Base-by-base conservation (phyloP, 2,113 vertebrate species). In the Scomber scombrus region DNA sequence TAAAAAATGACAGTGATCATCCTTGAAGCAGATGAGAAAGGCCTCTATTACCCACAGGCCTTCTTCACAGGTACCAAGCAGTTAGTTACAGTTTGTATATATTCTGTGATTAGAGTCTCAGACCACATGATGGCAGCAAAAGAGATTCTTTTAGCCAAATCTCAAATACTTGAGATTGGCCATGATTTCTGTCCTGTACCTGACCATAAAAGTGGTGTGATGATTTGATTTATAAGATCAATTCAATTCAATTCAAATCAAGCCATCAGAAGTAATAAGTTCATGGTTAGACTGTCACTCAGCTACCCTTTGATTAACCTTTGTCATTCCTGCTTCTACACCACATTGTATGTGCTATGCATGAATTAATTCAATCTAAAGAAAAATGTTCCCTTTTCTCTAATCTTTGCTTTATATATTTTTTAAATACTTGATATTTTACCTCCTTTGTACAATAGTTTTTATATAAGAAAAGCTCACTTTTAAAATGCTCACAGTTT, bases 61-160 rank as follows among this genome's bases (percentile, higher is more conserved):
- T 43, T 78, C 5, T 14, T 51, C 62, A 19, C 49, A 55, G 31
- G 46, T 64, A 52, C 61, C 1, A 8, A 65, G 16, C 4, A 2
- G 21, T 29, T 15, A 57, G 50, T 51, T 34, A 46, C 52, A 50
- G 18, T 11, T 46, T 75, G 46, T 40, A 31, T n/a, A 11, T 71
- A 12, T 58, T 60, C 63, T 90, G 91, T 82, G 56, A 85, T 81
- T 87, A 71, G 63, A 66, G 40, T 23, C 7, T 83, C 15, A 31
- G 54, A 84, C 90, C 89, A 92, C 89, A 89, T 84, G 89, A 88
- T 89, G 89, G 89, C 89, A 93, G 90, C 90, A 93, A 47, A 88
- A 85, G 18, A 79, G 78, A 84, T 81, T 78, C 69, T 84, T 67
- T 15, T 13, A 60, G 15, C 14, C 55, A 80, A 78, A 84, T 72